Conservation (phyloP, 2,888 invertebrate species). For the Xestia sexstrigata region DNA sequence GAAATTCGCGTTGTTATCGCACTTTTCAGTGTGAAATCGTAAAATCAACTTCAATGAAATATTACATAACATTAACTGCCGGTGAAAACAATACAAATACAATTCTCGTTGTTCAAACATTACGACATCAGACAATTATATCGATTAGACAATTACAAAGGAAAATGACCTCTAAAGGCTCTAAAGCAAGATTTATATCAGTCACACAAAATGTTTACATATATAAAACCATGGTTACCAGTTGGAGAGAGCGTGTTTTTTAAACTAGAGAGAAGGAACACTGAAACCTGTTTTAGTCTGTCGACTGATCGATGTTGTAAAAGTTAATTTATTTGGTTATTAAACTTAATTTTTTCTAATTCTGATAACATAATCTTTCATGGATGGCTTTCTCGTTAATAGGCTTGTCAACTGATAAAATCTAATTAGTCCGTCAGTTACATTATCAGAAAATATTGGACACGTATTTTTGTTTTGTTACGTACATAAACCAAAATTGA, state of each 20-base stretch:
- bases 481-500: too few relatives aligned
- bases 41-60: not conserved
- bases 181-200: not conserved
- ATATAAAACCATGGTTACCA: not conserved
- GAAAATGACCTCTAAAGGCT: not conserved
- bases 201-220: constrained; percentile 2
- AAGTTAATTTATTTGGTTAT: too few relatives aligned
- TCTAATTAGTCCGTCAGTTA: too few relatives aligned
- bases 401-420: too few relatives aligned
- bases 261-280: constrained; percentile 18
- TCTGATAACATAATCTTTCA: too few relatives aligned
- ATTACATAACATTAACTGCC: not conserved
- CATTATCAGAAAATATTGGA: too few relatives aligned
- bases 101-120: not conserved
- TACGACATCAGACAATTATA: not conserved
- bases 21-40: not conserved
- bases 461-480: too few relatives aligned
- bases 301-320: not conserved
- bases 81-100: not conserved
- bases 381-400: too few relatives aligned
- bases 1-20: not conserved
- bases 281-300: constrained; percentile 12
- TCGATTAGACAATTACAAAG: constrained; percentile 3
- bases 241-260: not conserved
- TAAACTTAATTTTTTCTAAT: too few relatives aligned